phyloP scores from a whole-genome alignment of 2,888 invertebrate genomes.

The Dastarcus helophoroides region DNA sequence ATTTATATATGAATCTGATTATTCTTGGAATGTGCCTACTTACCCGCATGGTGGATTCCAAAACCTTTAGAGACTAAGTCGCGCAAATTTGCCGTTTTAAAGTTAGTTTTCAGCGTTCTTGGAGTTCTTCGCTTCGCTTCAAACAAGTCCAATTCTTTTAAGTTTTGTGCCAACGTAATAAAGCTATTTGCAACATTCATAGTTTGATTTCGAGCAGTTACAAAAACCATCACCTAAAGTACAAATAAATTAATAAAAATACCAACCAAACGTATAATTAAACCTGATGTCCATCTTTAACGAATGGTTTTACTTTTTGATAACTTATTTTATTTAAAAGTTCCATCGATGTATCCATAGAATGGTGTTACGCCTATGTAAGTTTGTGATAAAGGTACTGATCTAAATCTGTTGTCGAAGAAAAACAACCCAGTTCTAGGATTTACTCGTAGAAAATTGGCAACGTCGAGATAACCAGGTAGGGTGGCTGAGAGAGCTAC shows the following conservation, averaged over 20 bases:
- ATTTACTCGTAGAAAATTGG: constrained; percentile 87
- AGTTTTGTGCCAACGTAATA: constrained; percentile 68
- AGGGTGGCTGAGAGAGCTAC: constrained; percentile 94
- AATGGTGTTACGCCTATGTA: constrained; percentile 49
- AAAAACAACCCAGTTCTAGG: constrained; percentile 84
- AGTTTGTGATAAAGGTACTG: constrained; percentile 86
- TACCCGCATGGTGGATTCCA: constrained; percentile 95
- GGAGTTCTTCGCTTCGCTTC: constrained; percentile 54
- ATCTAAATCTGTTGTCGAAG: constrained; percentile 88
- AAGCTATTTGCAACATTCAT: constrained; percentile 76
- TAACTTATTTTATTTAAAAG: constrained; percentile 90
- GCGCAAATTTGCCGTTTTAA: constrained; percentile 68
- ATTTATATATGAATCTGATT: not conserved
- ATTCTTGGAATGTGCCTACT: constrained; percentile 35
- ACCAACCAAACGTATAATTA: constrained; percentile 28
- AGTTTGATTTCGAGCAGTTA: constrained; percentile 95
- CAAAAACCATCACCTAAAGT: constrained; percentile 78
- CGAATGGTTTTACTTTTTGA: constrained; percentile 76
- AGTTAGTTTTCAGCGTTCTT: constrained; percentile 58
- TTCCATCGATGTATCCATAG: constrained; percentile 39
- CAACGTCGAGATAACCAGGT: constrained; percentile 96
- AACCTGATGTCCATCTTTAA: constrained; percentile 80
- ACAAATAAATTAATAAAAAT: not conserved
- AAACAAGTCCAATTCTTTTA: constrained; percentile 60
- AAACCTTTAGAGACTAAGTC: constrained; percentile 82